phyloP scores from a whole-genome alignment of 2,888 invertebrate species.

The Hypena proboscidalis region DNA sequence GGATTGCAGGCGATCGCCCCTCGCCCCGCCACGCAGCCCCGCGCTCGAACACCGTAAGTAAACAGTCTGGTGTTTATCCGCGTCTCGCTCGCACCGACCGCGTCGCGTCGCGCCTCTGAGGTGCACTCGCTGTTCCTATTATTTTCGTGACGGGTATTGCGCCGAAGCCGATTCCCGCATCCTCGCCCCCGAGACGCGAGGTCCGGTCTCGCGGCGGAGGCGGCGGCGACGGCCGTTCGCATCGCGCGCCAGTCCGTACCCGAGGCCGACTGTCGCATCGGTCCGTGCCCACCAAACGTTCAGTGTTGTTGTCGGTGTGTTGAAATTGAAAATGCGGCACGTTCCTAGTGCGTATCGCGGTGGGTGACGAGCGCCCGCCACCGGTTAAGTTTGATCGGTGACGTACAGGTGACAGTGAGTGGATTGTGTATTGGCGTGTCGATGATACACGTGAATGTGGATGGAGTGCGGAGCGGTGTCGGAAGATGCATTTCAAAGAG shows the following conservation, averaged over 20 bases:
- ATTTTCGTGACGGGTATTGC: constrained; percentile 86
- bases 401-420: constrained; percentile 72
- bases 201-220: constrained; percentile 83
- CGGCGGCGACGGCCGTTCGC: constrained; percentile 82
- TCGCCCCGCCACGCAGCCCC: constrained; percentile 71
- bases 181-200: constrained; percentile 84
- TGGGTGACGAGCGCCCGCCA: constrained; percentile 57
- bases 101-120: constrained; percentile 84
- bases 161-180: constrained; percentile 85
- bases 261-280: constrained; percentile 81
- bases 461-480: constrained; percentile 76
- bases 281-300: constrained; percentile 75
- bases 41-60: constrained; percentile 83
- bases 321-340: constrained; percentile 75
- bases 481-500: constrained; percentile 86
- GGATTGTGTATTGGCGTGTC: constrained; percentile 76
- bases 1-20: constrained; percentile 81
- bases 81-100: constrained; percentile 85
- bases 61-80: constrained; percentile 85
- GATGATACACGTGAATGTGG: constrained; percentile 82
- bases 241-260: constrained; percentile 82
- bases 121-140: constrained; percentile 85
- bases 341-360: constrained; percentile 64
- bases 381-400: constrained; percentile 54
- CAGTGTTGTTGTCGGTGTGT: constrained; percentile 63